Evolutionary conservation across 2,113 vertebrate genomes (phyloP).

Genomic region (Platichthys flesus): DNA sequence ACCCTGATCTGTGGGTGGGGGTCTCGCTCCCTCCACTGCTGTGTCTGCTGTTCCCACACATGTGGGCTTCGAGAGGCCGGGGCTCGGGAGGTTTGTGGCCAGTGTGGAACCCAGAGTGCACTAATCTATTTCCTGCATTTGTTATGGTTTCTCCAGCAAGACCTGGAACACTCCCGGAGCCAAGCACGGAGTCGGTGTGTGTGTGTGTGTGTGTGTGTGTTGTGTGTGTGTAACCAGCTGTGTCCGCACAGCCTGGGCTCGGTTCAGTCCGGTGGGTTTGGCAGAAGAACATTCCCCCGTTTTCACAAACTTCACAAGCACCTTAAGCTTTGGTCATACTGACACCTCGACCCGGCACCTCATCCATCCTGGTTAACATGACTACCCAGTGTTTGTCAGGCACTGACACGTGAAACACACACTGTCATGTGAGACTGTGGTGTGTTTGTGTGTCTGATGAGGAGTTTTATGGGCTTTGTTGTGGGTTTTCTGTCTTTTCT

Average conservation of each 20-base stretch:
- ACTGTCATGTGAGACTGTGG: slow-evolving; percentile 51
- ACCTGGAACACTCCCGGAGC: slow-evolving; percentile 80
- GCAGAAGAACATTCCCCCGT: slow-evolving; percentile 4
- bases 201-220: slow-evolving; percentile 20
- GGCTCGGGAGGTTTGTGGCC: slow-evolving; percentile 73
- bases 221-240: slow-evolving; percentile 83
- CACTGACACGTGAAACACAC: slow-evolving; percentile 37
- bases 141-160: slow-evolving; percentile 91
- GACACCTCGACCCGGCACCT: slow-evolving; percentile 43
- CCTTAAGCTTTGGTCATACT: slow-evolving; percentile 26
- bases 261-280: slow-evolving; percentile 56
- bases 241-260: slow-evolving; percentile 85
- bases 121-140: slow-evolving; percentile 94
- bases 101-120: slow-evolving; percentile 84
- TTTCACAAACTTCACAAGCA: slow-evolving; percentile 42
- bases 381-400: slow-evolving; percentile 25
- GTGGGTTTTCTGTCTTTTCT: slow-evolving; percentile 41
- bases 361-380: slow-evolving; percentile 54
- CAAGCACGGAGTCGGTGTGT: slow-evolving; percentile 42
- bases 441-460: slow-evolving; percentile 46
- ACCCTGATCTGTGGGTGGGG: slow-evolving; percentile 24
- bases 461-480: slow-evolving; percentile 52
- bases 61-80: slow-evolving; percentile 77
- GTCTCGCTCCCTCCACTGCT: slow-evolving; percentile 26
- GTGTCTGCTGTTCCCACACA: slow-evolving; percentile 74